These are phyloP conservation scores for Coluber constrictor DNA, from an alignment of 2,797 vertebrate genomes.

Conservation along the genomic window DNA sequence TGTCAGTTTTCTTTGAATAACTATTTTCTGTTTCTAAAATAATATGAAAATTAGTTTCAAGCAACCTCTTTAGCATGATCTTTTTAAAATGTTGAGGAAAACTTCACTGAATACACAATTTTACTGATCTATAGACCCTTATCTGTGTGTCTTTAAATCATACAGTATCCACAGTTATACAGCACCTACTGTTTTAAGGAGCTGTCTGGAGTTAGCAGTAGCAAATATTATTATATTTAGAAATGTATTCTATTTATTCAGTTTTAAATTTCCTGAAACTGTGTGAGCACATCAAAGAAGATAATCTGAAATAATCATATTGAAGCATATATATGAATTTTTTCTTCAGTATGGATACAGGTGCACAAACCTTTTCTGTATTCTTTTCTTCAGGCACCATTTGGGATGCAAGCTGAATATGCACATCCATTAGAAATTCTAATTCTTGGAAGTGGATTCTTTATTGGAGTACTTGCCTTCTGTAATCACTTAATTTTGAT, in stretches of 20 bases:
- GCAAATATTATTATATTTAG: neutral
- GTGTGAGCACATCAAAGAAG: neutral
- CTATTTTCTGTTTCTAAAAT: neutral
- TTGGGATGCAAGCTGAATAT: conserved; percentile 97
- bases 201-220: neutral
- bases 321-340: neutral
- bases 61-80: neutral
- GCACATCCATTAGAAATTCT: conserved; percentile 92
- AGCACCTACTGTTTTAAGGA: neutral
- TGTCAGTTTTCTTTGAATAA: neutral
- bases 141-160: neutral
- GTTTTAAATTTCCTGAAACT: neutral
- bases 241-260: neutral
- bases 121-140: neutral
- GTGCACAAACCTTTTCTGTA: neutral
- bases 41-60: neutral
- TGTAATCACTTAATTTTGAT: conserved; percentile 90
- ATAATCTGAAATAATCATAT: neutral
- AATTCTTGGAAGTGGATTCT: conserved; percentile 92
- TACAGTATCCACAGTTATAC: neutral
- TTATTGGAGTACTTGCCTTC: conserved; percentile 92
- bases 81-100: neutral
- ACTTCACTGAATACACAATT: neutral
- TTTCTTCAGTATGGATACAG: neutral
- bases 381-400: conserved; percentile 80